phyloP scores from a whole-genome alignment of 2,888 invertebrate genomes.

The Scaptomyza tumidula region DNA sequence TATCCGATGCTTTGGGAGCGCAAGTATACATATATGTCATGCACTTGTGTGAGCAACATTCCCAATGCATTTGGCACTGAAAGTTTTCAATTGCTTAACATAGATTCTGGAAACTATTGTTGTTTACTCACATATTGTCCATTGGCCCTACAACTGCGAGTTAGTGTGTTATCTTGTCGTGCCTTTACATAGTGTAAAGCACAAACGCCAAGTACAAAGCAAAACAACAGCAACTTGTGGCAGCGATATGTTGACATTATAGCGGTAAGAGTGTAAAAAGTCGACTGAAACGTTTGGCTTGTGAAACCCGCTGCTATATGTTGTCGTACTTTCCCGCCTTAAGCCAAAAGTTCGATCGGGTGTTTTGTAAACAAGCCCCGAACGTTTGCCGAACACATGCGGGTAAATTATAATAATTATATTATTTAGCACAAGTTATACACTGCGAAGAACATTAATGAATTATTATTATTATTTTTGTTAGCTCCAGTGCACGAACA shows the following conservation, averaged over 20 bases:
- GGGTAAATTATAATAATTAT: conserved; percentile 22
- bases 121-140: conserved; percentile 74
- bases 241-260: conserved; percentile 53
- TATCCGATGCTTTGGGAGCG: conserved; percentile 53
- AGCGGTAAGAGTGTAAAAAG: conserved; percentile 36
- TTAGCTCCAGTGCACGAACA: conserved; percentile 11
- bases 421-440: conserved; percentile 6
- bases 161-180: conserved; percentile 25
- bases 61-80: conserved; percentile 81
- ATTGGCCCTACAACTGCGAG: conserved; percentile 51
- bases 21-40: conserved; percentile 73
- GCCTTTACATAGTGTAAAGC: conserved; percentile 8
- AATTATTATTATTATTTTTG: neutral
- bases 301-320: conserved; percentile 35
- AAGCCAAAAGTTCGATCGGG: conserved; percentile 11
- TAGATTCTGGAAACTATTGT: neutral
- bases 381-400: conserved; percentile 6
- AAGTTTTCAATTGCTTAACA: neutral
- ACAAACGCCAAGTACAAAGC: conserved; percentile 39
- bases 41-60: conserved; percentile 83
- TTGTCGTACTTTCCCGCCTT: conserved; percentile 4
- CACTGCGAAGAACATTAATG: conserved; percentile 18
- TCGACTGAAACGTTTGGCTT: conserved; percentile 56
- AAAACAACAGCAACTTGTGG: conserved; percentile 24
- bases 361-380: conserved; percentile 8